Percentiles rank a stretch among this genome's conserved stretches.
Evolutionary conservation across 2,797 vertebrate genomes (phyloP).

Genomic region (Galagoides demidoff): DNA sequence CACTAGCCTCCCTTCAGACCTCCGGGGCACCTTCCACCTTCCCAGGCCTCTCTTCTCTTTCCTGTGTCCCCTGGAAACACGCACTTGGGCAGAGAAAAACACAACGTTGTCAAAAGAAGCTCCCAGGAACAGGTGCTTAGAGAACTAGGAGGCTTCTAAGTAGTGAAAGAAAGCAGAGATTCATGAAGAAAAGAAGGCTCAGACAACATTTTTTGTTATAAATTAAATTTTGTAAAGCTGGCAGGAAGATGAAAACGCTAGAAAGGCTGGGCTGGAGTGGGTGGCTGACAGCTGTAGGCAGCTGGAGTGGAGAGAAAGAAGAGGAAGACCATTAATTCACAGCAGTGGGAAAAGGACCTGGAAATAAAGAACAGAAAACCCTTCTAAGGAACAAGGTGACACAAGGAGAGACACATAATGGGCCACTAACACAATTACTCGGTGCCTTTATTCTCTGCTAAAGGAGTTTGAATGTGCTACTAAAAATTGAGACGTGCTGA

Average conservation of each 20-base stretch:
- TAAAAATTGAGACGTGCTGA: conserved; percentile 65
- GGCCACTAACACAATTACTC: conserved; percentile 35
- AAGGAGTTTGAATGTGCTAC: conserved; percentile 66
- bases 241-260: conserved; percentile 80
- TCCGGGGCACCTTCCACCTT: not conserved
- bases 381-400: conserved; percentile 60
- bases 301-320: conserved; percentile 71
- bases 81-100: not conserved
- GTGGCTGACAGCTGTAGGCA: conserved; percentile 81
- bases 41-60: not conserved
- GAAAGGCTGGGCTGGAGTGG: conserved; percentile 76
- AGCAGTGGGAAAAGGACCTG: conserved; percentile 49
- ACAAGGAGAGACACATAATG: conserved; percentile 52
- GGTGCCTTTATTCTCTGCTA: conserved; percentile 46
- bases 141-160: conserved; percentile 72
- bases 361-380: conserved; percentile 67
- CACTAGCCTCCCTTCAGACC: not conserved
- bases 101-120: conserved; percentile 25
- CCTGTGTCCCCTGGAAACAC: not conserved
- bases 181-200: conserved; percentile 68
- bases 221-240: conserved; percentile 79
- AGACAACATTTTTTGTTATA: conserved; percentile 70
- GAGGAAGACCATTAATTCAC: conserved; percentile 50
- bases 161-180: conserved; percentile 77
- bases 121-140: conserved; percentile 80